phyloP scores from a whole-genome alignment of 2,113 vertebrate species.

The Microcebus lehilahytsara region DNA sequence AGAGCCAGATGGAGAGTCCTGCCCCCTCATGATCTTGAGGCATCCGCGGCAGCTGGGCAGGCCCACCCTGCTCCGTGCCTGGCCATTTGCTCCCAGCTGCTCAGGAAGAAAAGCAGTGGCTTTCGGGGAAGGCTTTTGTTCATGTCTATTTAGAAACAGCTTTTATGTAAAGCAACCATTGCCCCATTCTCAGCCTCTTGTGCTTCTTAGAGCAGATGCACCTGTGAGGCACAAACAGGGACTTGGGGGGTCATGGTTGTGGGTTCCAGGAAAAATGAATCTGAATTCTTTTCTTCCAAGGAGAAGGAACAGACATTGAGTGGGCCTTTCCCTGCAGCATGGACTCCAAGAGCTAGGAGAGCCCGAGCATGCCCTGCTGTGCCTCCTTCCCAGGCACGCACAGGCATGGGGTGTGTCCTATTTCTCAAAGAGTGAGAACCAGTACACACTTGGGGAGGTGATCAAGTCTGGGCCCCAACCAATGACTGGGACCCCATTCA shows the following conservation, averaged over 20 bases:
- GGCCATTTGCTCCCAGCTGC: not conserved
- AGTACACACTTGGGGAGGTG: not conserved
- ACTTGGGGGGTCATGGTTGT: not conserved
- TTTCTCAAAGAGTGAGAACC: not conserved
- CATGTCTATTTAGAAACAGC: not conserved
- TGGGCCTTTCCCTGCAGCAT: not conserved
- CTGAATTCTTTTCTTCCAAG: not conserved
- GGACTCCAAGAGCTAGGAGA: not conserved
- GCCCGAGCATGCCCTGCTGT: not conserved
- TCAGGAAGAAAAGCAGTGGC: not conserved
- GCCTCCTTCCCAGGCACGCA: not conserved
- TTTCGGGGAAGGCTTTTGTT: not conserved
- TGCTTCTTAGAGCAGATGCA: not conserved
- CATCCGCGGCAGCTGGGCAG: too few relatives aligned
- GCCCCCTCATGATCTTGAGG: not conserved
- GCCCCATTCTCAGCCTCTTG: not conserved
- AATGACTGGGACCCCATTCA: not conserved
- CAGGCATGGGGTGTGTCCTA: accelerated
- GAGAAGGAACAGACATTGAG: not conserved
- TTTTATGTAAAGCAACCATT: not conserved
- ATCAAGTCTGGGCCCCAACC: not conserved
- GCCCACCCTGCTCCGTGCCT: not conserved
- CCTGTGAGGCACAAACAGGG: not conserved
- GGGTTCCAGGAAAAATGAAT: not conserved
- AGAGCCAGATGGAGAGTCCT: not conserved